These are phyloP conservation scores for Myiotriccus ornatus DNA, from an alignment of 2,797 vertebrate species.

Conservation along the genomic window DNA sequence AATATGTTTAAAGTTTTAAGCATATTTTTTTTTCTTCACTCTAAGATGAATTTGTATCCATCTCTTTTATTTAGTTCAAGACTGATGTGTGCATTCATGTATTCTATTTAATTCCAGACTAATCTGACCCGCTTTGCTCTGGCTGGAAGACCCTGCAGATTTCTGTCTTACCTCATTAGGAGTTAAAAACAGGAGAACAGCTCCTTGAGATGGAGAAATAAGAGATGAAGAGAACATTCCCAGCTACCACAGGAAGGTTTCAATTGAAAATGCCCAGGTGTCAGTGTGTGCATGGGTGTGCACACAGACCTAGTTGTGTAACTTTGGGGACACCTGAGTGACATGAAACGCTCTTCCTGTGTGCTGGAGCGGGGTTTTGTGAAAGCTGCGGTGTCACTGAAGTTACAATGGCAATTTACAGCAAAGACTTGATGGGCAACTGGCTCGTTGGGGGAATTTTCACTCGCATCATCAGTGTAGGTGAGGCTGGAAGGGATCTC, in stretches of 20 bases:
- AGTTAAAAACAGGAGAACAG: neutral
- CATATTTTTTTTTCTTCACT: neutral
- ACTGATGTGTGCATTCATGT: neutral
- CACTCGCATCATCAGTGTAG: neutral
- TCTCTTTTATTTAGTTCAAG: neutral
- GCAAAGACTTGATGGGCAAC: neutral
- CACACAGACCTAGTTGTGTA: neutral
- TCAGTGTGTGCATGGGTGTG: neutral
- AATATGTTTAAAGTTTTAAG: neutral
- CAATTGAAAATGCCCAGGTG: neutral
- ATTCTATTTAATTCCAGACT: neutral
- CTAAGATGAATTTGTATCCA: neutral
- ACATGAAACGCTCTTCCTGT: neutral
- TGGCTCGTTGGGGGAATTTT: neutral
- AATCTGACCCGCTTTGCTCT: neutral
- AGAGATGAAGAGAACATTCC: neutral
- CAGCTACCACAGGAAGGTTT: neutral
- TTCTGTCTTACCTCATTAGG: neutral
- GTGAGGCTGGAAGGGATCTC: neutral
- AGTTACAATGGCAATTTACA: neutral
- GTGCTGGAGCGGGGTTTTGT: neutral
- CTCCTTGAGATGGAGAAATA: neutral
- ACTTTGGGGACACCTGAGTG: neutral
- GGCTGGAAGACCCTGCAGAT: neutral
- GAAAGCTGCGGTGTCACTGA: neutral